These are phyloP conservation scores for Platyrinchus mystaceus DNA, from an alignment of 2,797 vertebrate species.

Conservation along the genomic window DNA sequence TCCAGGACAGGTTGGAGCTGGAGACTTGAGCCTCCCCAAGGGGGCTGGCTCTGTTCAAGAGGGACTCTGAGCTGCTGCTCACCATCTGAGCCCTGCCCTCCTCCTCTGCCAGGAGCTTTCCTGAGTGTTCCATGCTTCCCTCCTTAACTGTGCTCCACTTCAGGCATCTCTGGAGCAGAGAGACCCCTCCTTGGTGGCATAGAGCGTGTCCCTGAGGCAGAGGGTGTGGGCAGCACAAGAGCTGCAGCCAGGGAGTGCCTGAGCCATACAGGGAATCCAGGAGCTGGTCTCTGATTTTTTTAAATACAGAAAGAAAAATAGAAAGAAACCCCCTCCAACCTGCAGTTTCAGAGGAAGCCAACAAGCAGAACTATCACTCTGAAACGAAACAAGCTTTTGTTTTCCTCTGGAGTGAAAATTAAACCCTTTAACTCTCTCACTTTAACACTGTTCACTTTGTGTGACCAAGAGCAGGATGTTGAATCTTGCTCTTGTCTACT, in stretches of 20 bases:
- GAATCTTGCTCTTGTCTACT: neutral
- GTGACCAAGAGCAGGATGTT: neutral
- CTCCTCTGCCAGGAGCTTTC: neutral
- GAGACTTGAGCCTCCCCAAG: neutral
- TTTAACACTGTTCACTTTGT: neutral
- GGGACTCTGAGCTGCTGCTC: neutral
- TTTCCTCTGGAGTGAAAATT: neutral
- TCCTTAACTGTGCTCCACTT: neutral
- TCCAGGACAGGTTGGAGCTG: neutral
- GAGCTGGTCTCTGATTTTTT: neutral
- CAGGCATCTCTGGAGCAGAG: accelerated
- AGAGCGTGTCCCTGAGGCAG: neutral
- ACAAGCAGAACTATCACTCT: neutral
- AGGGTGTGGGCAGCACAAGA: neutral
- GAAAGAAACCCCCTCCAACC: no score
- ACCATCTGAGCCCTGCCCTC: neutral
- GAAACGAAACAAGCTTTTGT: neutral
- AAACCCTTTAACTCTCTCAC: neutral
- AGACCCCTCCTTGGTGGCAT: neutral
- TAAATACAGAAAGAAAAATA: neutral
- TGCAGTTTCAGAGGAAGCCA: neutral
- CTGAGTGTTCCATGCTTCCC: neutral
- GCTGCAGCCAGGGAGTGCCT: neutral
- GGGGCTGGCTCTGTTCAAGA: neutral
- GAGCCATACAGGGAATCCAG: neutral